Percentiles rank a stretch among this genome's conserved stretches.
Conservation (phyloP, 2,888 invertebrate species). For the Scaptomyza cyrtandrae region DNA sequence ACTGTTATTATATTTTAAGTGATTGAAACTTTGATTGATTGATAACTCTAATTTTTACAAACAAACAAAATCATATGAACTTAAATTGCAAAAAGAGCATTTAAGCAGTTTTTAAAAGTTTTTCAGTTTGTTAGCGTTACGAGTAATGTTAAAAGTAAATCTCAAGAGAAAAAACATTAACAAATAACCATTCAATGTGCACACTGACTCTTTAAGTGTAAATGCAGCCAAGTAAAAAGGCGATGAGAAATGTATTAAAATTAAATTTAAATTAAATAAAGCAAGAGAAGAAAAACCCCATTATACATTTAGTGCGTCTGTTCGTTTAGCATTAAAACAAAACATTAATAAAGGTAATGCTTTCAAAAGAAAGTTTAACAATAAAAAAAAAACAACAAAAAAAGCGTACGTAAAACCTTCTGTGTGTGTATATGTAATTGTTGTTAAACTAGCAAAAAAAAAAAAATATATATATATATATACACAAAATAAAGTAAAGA, state of each 20-base stretch:
- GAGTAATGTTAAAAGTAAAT: slow-evolving; percentile 44
- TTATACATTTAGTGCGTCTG: slow-evolving; percentile 47
- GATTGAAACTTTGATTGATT: slow-evolving; percentile 61
- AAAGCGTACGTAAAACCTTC: slow-evolving; percentile 67
- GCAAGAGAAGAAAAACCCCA: slow-evolving; percentile 36
- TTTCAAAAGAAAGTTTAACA: slow-evolving; percentile 27
- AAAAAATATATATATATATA: too few relatives aligned
- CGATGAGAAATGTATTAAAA: slow-evolving; percentile 51
- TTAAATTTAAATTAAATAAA: slow-evolving; percentile 62
- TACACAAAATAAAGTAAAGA: slow-evolving; percentile 46
- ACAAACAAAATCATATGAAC: slow-evolving; percentile 31
- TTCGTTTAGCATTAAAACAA: slow-evolving; percentile 50
- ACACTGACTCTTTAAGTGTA: slow-evolving; percentile 48
- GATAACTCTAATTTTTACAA: slow-evolving; percentile 55
- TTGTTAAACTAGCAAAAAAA: slow-evolving; percentile 76
- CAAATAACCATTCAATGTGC: slow-evolving; percentile 35
- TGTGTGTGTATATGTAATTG: slow-evolving; percentile 77
- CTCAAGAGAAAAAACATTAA: slow-evolving; percentile 15
- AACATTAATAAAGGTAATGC: slow-evolving; percentile 20
- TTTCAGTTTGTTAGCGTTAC: slow-evolving; percentile 60
- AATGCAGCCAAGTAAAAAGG: slow-evolving; percentile 34
- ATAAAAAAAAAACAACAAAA: slow-evolving; percentile 25
- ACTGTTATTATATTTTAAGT: slow-evolving; percentile 79
- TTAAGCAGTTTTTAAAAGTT: slow-evolving; percentile 64
- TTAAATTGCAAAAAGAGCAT: slow-evolving; percentile 53